Percentiles rank a stretch among this genome's conserved stretches.
Evolutionary conservation across 2,797 vertebrate species (phyloP).

Genomic region (Pangasius mekongensis): DNA sequence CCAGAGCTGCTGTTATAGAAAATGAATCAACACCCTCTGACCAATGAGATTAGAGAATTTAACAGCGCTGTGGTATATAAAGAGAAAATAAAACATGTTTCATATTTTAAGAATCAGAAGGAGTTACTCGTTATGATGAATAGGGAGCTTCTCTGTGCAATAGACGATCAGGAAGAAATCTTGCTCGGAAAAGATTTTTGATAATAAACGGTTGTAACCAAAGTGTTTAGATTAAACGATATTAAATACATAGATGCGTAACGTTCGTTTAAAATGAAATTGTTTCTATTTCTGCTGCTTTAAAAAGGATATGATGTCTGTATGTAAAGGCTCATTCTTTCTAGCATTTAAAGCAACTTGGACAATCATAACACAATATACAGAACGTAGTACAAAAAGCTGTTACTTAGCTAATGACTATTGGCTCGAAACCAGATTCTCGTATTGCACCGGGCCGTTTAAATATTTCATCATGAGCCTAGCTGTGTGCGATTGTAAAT

Average conservation of each 20-base stretch:
- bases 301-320: too few species aligned
- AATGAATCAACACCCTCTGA: not conserved
- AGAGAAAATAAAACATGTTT: not conserved
- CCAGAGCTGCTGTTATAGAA: not conserved
- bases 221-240: not conserved
- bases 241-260: not conserved
- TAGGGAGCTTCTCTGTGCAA: too few species aligned
- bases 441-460: not conserved
- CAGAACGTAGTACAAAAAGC: not conserved
- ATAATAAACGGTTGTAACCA: too few species aligned
- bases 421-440: not conserved
- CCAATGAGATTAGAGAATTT: not conserved
- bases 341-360: not conserved
- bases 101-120: too few species aligned
- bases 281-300: too few species aligned
- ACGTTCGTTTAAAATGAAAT: not conserved
- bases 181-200: too few species aligned
- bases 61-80: not conserved
- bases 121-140: too few species aligned
- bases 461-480: not conserved
- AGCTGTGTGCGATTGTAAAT: not conserved
- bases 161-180: too few species aligned
- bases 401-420: conserved; percentile 3
- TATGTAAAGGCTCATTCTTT: not conserved
- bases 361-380: not conserved